Percentiles rank a stretch among this genome's conserved stretches.
phyloP scores from a whole-genome alignment of 2,113 vertebrate species.

The Hippolais icterina region DNA sequence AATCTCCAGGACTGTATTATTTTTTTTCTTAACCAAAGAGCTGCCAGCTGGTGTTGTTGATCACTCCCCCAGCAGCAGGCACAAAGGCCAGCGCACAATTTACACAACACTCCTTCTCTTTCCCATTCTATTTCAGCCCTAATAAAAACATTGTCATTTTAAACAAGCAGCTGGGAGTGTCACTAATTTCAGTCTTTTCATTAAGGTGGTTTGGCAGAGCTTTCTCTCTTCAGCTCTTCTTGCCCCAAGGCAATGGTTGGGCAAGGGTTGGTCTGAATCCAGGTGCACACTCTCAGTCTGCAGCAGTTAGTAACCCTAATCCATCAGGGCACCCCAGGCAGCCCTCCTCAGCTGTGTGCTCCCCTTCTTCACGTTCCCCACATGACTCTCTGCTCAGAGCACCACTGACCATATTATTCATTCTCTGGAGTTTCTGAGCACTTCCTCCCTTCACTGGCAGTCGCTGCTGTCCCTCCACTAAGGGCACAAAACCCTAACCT shows the following conservation, averaged over 20 bases:
- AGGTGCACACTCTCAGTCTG: neutral
- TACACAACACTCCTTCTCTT: constrained; percentile 67
- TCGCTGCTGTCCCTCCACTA: neutral
- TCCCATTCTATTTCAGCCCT: constrained; percentile 35
- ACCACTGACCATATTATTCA: neutral
- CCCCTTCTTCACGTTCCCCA: neutral
- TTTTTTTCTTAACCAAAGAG: constrained; percentile 62
- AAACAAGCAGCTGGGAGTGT: constrained; percentile 58
- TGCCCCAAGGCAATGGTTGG: neutral
- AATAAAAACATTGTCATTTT: constrained; percentile 65
- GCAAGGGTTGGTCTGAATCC: neutral
- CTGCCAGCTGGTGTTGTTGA: constrained; percentile 71
- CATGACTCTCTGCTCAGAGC: neutral
- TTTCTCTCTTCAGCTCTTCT: neutral
- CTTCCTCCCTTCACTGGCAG: neutral
- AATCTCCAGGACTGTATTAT: constrained; percentile 39
- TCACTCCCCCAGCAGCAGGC: constrained; percentile 49
- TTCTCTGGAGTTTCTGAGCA: neutral
- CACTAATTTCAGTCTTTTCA: constrained; percentile 37
- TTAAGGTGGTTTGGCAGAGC: constrained; percentile 31
- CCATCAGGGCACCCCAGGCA: neutral
- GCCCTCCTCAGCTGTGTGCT: neutral
- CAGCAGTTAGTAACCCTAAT: neutral
- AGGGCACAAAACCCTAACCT: neutral
- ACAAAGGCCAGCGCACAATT: constrained; percentile 63